phyloP scores from a whole-genome alignment of 2,797 vertebrate species.

The Enoplosus armatus region DNA sequence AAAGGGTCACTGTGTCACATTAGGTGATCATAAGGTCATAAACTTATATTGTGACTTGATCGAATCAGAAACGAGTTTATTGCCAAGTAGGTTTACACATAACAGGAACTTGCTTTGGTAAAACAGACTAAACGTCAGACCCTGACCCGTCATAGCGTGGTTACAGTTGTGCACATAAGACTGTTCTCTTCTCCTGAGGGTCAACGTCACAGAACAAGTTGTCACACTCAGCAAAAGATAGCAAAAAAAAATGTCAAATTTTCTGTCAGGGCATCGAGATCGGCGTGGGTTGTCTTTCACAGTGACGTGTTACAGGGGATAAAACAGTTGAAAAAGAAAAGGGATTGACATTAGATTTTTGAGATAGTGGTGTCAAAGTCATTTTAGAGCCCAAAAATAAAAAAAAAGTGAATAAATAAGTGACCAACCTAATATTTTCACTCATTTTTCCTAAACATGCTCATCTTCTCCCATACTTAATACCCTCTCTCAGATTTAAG shows the following conservation, averaged over 20 bases:
- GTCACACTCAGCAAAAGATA: background rate
- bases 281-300: too few relatives aligned
- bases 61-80: too few relatives aligned
- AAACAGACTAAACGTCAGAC: background rate
- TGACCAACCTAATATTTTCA: background rate
- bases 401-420: too few relatives aligned
- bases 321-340: too few relatives aligned
- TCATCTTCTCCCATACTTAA: too few relatives aligned
- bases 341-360: background rate
- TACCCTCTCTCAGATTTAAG: too few relatives aligned
- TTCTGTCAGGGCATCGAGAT: background rate
- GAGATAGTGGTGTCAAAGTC: background rate
- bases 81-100: too few relatives aligned
- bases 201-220: background rate
- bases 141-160: background rate
- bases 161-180: background rate
- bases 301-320: too few relatives aligned
- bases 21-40: background rate
- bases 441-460: too few relatives aligned
- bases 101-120: too few relatives aligned
- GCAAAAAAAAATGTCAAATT: background rate
- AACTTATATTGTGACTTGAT: background rate
- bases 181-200: too few relatives aligned
- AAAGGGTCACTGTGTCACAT: background rate
- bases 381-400: background rate